These are phyloP conservation scores for Apogon hyalosoma DNA, from an alignment of 2,797 vertebrate genomes.

Conservation along the genomic window DNA sequence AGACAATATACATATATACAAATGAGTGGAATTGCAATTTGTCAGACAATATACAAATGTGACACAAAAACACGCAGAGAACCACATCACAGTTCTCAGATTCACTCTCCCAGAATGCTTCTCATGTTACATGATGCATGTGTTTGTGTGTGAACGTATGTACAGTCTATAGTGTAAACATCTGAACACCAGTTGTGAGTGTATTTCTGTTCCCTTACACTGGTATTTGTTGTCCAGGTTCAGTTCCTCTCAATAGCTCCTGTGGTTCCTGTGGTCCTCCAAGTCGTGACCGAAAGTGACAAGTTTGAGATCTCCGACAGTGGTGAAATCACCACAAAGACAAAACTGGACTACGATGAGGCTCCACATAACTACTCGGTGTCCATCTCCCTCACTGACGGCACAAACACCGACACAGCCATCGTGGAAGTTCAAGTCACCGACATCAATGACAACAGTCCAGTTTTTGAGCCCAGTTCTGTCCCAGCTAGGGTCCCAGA, in stretches of 20 bases:
- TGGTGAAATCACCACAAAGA: conserved; percentile 72
- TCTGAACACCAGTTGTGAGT: too few species aligned
- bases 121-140: not conserved
- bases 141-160: not conserved
- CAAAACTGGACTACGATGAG: conserved; percentile 81
- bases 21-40: too few species aligned
- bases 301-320: conserved; percentile 70
- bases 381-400: conserved; percentile 80
- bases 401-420: conserved; percentile 62
- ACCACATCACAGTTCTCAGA: too few species aligned
- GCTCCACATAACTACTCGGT: conserved; percentile 74
- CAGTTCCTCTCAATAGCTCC: conserved; percentile 1
- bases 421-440: conserved; percentile 74
- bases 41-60: too few species aligned
- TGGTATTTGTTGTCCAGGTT: conserved; percentile 60
- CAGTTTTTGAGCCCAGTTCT: conserved; percentile 64
- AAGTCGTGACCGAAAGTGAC: conserved; percentile 61
- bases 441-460: conserved; percentile 86
- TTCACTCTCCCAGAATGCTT: not conserved
- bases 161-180: too few species aligned
- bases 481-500: conserved; percentile 57
- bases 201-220: not conserved
- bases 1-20: too few species aligned
- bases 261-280: conserved; percentile 37
- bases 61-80: too few species aligned